Conservation (phyloP, 1,140 invertebrate genomes). For the Spodoptera frugiperda region DNA sequence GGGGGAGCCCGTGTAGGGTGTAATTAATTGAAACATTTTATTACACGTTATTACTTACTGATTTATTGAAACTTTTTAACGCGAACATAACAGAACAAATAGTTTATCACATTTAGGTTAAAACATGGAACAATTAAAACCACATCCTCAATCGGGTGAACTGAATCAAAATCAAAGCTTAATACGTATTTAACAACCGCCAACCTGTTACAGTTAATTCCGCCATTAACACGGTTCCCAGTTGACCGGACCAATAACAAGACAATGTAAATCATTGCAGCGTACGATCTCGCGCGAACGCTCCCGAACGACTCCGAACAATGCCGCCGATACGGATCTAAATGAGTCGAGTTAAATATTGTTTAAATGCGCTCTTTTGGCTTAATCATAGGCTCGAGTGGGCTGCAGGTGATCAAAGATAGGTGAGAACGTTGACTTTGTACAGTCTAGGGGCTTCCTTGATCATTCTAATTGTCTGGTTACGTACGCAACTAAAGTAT, state of each 20-base stretch:
- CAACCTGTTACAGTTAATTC: constrained; percentile 37
- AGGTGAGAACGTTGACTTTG: constrained; percentile 37
- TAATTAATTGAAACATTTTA: constrained; percentile 50
- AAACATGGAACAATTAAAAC: too few relatives aligned
- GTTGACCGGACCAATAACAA: constrained; percentile 42
- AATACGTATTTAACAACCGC: constrained; percentile 25
- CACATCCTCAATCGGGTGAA: background rate
- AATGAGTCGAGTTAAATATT: constrained; percentile 56
- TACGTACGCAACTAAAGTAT: constrained; percentile 6
- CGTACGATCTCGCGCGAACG: constrained; percentile 33
- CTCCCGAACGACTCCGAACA: constrained; percentile 50
- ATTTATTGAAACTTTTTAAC: constrained; percentile 29
- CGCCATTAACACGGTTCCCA: constrained; percentile 37
- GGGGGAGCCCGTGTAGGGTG: constrained; percentile 25
- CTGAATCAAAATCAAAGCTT: constrained; percentile 15
- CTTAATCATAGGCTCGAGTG: constrained; percentile 49
- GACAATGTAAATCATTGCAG: constrained; percentile 48
- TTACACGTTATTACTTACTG: constrained; percentile 37
- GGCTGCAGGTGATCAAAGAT: constrained; percentile 34
- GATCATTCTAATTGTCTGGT: constrained; percentile 24
- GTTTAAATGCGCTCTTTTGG: constrained; percentile 48
- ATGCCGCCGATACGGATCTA: constrained; percentile 56
- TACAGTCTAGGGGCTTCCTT: background rate
- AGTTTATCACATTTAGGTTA: too few relatives aligned
- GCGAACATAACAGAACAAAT: background rate